phyloP scores from a whole-genome alignment of 2,888 invertebrate species.

The Watsonalla binaria region DNA sequence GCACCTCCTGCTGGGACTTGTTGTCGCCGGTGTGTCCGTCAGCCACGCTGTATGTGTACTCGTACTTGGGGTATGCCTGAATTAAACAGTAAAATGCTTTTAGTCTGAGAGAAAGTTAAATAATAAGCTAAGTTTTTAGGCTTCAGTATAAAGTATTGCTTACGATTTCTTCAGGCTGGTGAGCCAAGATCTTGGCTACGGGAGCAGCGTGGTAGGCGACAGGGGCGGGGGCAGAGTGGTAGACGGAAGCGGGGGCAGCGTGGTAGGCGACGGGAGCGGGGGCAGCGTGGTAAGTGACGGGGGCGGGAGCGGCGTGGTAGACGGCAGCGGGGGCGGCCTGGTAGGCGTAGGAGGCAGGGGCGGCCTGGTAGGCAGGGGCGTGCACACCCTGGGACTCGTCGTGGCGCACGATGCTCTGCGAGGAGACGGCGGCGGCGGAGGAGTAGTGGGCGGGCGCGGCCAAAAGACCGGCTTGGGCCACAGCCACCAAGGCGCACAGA shows the following conservation, averaged over 20 bases:
- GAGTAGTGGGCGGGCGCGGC: constrained; percentile 52
- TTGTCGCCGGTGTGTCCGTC: constrained; percentile 78
- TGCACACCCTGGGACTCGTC: constrained; percentile 30
- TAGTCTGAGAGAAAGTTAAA: constrained; percentile 3
- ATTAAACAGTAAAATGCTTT: neutral
- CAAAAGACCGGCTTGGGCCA: constrained; percentile 50
- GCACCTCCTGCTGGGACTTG: constrained; percentile 74
- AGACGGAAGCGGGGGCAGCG: constrained; percentile 21
- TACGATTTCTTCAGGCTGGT: constrained; percentile 8
- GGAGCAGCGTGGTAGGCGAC: constrained; percentile 63
- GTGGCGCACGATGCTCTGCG: constrained; percentile 56
- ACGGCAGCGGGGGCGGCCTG: constrained; percentile 21
- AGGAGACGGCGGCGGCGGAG: constrained; percentile 49
- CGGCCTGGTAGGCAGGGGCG: constrained; percentile 17
- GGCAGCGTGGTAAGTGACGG: constrained; percentile 17
- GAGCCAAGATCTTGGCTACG: constrained; percentile 27
- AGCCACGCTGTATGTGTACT: constrained; percentile 76
- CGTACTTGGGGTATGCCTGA: constrained; percentile 55
- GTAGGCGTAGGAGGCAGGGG: constrained; percentile 15
- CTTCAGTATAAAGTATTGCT: neutral
- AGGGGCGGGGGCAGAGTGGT: constrained; percentile 21
- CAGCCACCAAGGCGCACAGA: constrained; percentile 48
- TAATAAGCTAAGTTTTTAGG: too few species aligned
- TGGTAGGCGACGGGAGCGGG: constrained; percentile 46
- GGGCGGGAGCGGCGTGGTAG: constrained; percentile 19